Evolutionary conservation across 2,888 invertebrate species (phyloP).

Genomic region (Adelognathus sp.): DNA sequence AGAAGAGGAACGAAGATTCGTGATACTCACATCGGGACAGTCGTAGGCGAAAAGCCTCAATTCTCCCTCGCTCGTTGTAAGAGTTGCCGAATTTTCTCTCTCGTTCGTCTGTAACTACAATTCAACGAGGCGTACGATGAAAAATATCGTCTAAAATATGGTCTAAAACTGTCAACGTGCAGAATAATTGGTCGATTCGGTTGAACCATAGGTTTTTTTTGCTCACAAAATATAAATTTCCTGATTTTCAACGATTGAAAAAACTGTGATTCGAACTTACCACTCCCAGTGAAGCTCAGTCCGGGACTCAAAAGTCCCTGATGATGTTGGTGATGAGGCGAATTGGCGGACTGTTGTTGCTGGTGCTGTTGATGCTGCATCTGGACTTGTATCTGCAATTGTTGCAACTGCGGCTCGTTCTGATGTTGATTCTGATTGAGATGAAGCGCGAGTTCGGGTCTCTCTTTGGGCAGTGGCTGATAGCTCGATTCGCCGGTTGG

Average conservation of each 20-base stretch:
- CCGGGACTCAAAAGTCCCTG: slow-evolving; percentile 82
- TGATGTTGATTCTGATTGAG: slow-evolving; percentile 83
- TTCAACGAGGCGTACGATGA: background rate
- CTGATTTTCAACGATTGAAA: no score
- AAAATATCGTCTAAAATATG: no score
- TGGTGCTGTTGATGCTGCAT: slow-evolving; percentile 86
- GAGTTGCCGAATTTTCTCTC: slow-evolving; percentile 78
- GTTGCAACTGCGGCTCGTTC: slow-evolving; percentile 85
- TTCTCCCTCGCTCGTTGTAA: slow-evolving; percentile 80
- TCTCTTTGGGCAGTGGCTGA: slow-evolving; percentile 84
- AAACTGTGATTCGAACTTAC: no score
- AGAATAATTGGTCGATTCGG: background rate
- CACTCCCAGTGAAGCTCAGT: slow-evolving; percentile 86
- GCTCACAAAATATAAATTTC: no score
- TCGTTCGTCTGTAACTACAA: slow-evolving; percentile 78
- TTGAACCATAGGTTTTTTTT: no score
- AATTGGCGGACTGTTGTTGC: slow-evolving; percentile 69
- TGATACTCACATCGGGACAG: slow-evolving; percentile 79
- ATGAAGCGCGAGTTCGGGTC: slow-evolving; percentile 84
- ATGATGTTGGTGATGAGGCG: slow-evolving; percentile 77
- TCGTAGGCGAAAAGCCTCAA: slow-evolving; percentile 79
- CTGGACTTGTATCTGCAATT: slow-evolving; percentile 87
- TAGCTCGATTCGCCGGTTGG: slow-evolving; percentile 82
- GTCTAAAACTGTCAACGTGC: background rate
- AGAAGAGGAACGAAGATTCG: background rate